phyloP scores from a whole-genome alignment of 2,113 vertebrate species.

The Gobiocypris rarus region DNA sequence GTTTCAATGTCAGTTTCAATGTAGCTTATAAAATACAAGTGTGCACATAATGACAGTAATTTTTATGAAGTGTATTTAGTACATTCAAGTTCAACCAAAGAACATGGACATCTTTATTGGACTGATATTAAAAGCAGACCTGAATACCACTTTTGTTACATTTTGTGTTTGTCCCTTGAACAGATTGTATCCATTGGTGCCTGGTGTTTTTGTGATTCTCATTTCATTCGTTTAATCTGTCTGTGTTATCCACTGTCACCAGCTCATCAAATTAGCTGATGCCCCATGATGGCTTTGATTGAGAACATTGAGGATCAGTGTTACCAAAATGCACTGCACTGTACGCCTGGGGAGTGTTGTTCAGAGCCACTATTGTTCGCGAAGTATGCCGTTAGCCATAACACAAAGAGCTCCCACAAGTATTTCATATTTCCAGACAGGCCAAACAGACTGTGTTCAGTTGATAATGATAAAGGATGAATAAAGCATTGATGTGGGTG shows the following conservation, averaged over 20 bases:
- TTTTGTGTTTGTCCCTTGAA: background rate
- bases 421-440: constrained; percentile 26
- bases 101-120: background rate
- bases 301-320: background rate
- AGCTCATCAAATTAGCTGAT: constrained; percentile 19
- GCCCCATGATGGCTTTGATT: constrained; percentile 34
- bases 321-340: constrained; percentile 28
- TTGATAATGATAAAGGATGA: constrained; percentile 30
- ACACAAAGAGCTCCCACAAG: constrained; percentile 26
- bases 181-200: background rate
- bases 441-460: constrained; percentile 7
- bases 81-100: background rate
- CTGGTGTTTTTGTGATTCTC: background rate
- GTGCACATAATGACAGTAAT: background rate
- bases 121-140: background rate
- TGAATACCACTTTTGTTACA: background rate
- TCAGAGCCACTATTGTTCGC: constrained; percentile 31
- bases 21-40: background rate
- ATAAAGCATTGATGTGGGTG: constrained; percentile 45
- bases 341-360: background rate
- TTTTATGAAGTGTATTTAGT: background rate
- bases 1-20: background rate
- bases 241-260: constrained; percentile 21
- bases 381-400: constrained; percentile 21
- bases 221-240: constrained; percentile 4